phyloP scores from a whole-genome alignment of 2,797 vertebrate species.

The Crocodylus rhombifer region DNA sequence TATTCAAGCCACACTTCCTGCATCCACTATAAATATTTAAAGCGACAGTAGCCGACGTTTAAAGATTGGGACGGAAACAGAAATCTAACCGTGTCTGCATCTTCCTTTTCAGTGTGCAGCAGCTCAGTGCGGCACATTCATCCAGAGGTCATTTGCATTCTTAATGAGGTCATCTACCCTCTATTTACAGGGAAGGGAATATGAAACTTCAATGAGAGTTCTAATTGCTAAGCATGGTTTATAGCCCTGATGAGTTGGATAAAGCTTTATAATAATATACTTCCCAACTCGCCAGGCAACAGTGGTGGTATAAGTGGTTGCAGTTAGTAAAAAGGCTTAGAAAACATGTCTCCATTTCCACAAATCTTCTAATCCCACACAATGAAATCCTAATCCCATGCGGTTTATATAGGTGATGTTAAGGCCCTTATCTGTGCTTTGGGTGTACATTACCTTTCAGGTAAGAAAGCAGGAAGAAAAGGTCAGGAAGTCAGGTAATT shows the following conservation, averaged over 20 bases:
- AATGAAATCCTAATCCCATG: not conserved
- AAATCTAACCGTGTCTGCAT: constrained; percentile 48
- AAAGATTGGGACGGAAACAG: constrained; percentile 60
- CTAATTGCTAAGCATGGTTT: not conserved
- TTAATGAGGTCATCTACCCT: constrained; percentile 41
- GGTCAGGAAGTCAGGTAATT: not conserved
- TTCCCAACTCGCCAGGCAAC: not conserved
- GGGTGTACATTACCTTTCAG: not conserved
- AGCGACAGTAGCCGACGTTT: constrained; percentile 67
- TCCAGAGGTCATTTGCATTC: constrained; percentile 58
- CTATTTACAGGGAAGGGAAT: not conserved
- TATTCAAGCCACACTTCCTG: constrained; percentile 73
- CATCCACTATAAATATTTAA: constrained; percentile 77
- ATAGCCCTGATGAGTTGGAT: not conserved
- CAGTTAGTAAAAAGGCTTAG: constrained; percentile 13
- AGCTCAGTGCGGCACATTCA: constrained; percentile 19
- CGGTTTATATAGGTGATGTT: not conserved
- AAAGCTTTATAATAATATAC: not conserved
- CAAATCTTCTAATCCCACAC: not conserved
- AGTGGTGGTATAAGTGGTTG: not conserved
- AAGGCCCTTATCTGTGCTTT: not conserved
- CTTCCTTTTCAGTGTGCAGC: constrained; percentile 21
- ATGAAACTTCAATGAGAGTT: constrained; percentile 9
- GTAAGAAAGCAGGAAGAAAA: not conserved
- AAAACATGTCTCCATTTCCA: not conserved